These are phyloP conservation scores for Drosophila kurseongensis DNA, from an alignment of 1,140 invertebrate species.

Conservation along the genomic window DNA sequence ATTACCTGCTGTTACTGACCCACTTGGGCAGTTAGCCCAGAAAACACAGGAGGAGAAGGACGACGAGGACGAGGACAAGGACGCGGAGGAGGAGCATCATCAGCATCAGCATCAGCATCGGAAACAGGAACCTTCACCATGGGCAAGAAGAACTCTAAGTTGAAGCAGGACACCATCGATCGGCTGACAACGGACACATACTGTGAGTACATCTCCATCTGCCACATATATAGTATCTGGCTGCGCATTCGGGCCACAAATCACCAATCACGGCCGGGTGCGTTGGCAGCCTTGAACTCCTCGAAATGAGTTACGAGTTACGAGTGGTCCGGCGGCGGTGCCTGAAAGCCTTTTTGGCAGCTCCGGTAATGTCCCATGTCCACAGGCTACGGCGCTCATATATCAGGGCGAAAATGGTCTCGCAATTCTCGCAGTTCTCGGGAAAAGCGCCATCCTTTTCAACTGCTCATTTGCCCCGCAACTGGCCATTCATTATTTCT, in stretches of 20 bases:
- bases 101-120: neutral
- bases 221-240: neutral
- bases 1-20: slow-evolving; percentile 57
- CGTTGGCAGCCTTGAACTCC: slow-evolving; percentile 63
- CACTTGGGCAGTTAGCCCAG: slow-evolving; percentile 2
- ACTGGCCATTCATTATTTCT: slow-evolving; percentile 23
- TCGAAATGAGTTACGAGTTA: slow-evolving; percentile 60
- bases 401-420: slow-evolving; percentile 25
- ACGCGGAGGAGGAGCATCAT: slow-evolving; percentile 1
- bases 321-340: slow-evolving; percentile 28
- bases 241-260: slow-evolving; percentile 21
- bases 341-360: slow-evolving; percentile 72
- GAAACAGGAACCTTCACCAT: slow-evolving; percentile 84
- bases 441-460: slow-evolving; percentile 9
- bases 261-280: slow-evolving; percentile 47
- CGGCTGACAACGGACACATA: slow-evolving; percentile 94
- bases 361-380: slow-evolving; percentile 24
- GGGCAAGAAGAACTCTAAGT: slow-evolving; percentile 96
- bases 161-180: slow-evolving; percentile 96
- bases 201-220: slow-evolving; percentile 89
- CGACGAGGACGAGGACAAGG: neutral
- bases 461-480: neutral
- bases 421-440: slow-evolving; percentile 10
- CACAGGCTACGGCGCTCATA: slow-evolving; percentile 9
- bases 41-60: neutral